phyloP scores from a whole-genome alignment of 2,888 invertebrate genomes.

The Gastracanthus pulcherrimus region DNA sequence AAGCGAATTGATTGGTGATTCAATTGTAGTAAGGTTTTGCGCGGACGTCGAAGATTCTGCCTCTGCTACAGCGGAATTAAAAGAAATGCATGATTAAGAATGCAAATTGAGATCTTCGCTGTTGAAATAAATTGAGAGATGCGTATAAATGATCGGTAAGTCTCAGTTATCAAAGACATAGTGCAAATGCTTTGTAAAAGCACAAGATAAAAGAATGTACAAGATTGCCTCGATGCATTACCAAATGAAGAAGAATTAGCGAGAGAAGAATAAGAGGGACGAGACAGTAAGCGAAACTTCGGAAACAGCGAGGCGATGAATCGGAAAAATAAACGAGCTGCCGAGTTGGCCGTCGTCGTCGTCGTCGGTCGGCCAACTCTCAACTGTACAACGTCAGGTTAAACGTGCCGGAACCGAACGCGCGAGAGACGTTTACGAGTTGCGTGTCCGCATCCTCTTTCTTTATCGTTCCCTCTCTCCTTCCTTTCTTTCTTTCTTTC shows the following conservation, averaged over 20 bases:
- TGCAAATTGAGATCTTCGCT: too few relatives aligned
- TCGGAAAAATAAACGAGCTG: slow-evolving; percentile 50
- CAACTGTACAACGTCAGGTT: neutral
- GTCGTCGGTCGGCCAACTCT: too few relatives aligned
- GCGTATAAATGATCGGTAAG: too few relatives aligned
- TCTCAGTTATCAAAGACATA: too few relatives aligned
- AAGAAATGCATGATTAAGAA: too few relatives aligned
- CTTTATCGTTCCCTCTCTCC: slow-evolving; percentile 26
- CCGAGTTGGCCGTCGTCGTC: slow-evolving; percentile 44
- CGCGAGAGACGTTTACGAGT: slow-evolving; percentile 45
- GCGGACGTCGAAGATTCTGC: too few relatives aligned
- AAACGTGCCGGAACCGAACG: slow-evolving; percentile 43
- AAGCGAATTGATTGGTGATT: neutral
- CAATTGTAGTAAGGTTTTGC: neutral
- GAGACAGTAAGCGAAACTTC: neutral
- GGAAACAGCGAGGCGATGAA: neutral
- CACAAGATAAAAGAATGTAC: too few relatives aligned
- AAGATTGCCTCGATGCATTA: neutral
- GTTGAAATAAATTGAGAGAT: too few relatives aligned
- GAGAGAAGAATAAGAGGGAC: neutral
- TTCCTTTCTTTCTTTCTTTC: neutral
- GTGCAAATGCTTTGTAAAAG: too few relatives aligned
- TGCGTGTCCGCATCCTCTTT: slow-evolving; percentile 48
- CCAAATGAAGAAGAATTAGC: neutral
- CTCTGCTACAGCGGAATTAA: too few relatives aligned